Percentiles rank a stretch among this genome's conserved stretches.
phyloP scores from a whole-genome alignment of 2,888 invertebrate genomes.

The Drosophila formosana region DNA sequence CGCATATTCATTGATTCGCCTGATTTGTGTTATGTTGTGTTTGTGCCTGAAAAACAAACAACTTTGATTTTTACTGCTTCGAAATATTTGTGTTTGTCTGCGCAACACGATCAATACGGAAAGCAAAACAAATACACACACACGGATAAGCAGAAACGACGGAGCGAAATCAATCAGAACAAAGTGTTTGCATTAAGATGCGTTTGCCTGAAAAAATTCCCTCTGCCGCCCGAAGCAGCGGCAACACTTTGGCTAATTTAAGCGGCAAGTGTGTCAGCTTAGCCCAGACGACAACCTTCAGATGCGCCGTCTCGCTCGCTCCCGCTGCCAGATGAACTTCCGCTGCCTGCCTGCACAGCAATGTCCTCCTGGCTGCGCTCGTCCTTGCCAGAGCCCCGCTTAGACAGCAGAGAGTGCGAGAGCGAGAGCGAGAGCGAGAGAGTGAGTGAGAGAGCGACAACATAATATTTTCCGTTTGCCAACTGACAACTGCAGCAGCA shows the following conservation, averaged over 20 bases:
- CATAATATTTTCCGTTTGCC: constrained; percentile 72
- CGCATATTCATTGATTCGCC: constrained; percentile 22
- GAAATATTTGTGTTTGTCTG: too few species aligned
- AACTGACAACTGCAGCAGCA: constrained; percentile 47
- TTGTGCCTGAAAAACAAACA: constrained; percentile 14
- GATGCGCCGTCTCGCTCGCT: neutral
- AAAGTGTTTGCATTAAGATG: neutral
- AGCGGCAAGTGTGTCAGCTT: constrained; percentile 42
- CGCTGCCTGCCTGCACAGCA: constrained; percentile 42
- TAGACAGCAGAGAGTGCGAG: constrained; percentile 31
- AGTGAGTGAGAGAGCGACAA: constrained; percentile 12
- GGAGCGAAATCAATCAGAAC: neutral
- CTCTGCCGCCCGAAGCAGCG: constrained; percentile 24
- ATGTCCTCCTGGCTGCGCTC: constrained; percentile 37
- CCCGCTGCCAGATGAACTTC: constrained; percentile 45
- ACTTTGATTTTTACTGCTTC: too few species aligned
- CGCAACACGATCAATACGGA: neutral
- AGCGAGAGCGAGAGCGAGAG: constrained; percentile 10
- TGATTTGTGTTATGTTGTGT: constrained; percentile 20
- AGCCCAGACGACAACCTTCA: constrained; percentile 56
- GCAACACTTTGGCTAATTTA: constrained; percentile 41
- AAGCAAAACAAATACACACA: neutral
- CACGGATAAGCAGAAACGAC: neutral
- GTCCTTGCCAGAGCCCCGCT: constrained; percentile 48
- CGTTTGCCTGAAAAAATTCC: neutral